phyloP scores from a whole-genome alignment of 2,888 invertebrate genomes.

The Eupeodes latifasciatus region DNA sequence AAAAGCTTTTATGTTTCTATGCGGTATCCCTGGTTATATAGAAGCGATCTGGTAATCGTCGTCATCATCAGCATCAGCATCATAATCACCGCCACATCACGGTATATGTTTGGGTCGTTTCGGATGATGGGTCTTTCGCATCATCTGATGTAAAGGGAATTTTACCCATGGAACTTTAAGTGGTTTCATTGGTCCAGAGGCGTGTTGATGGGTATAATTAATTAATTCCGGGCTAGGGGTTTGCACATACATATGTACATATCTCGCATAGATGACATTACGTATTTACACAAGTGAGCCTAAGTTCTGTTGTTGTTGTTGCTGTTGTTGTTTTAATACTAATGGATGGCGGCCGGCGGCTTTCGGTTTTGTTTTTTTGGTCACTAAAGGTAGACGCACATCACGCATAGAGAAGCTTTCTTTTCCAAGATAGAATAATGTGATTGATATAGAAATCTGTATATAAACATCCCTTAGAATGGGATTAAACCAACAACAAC shows the following conservation, averaged over 20 bases:
- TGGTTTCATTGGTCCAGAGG: slow-evolving; percentile 64
- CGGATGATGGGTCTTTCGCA: no score
- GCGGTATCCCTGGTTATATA: not conserved
- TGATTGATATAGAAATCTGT: slow-evolving; percentile 42
- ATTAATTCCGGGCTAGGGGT: slow-evolving; percentile 67
- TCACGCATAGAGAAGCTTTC: not conserved
- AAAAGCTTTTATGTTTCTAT: slow-evolving; percentile 9
- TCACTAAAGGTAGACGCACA: not conserved
- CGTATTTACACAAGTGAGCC: slow-evolving; percentile 1
- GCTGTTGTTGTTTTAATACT: not conserved
- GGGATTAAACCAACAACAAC: slow-evolving; percentile 10
- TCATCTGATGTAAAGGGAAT: slow-evolving; percentile 19
- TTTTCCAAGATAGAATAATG: slow-evolving; percentile 16
- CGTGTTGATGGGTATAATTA: slow-evolving; percentile 68
- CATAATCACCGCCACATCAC: slow-evolving; percentile 25
- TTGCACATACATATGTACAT: slow-evolving; percentile 21
- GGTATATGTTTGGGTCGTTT: no score
- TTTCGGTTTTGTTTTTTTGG: slow-evolving; percentile 11
- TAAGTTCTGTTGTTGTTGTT: not conserved
- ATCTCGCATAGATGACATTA: slow-evolving; percentile 1
- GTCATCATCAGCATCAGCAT: not conserved
- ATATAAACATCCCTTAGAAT: not conserved
- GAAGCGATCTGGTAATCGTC: slow-evolving; percentile 16
- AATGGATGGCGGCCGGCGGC: not conserved
- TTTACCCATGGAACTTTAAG: slow-evolving; percentile 52